Evolutionary conservation across 2,797 vertebrate species (phyloP).

Genomic region (Cyprinodon diabolis): DNA sequence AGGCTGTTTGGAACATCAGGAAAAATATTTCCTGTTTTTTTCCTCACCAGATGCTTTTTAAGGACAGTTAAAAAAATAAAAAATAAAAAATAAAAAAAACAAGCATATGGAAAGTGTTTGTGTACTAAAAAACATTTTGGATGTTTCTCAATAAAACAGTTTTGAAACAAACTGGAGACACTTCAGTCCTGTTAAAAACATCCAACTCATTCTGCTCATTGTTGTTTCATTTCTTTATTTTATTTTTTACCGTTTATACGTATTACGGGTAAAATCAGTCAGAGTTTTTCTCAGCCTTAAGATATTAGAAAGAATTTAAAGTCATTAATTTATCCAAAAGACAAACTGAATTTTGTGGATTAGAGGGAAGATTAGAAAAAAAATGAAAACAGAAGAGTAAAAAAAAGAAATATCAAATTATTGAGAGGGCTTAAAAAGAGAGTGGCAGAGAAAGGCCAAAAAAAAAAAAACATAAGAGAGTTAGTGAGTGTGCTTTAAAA

Average conservation of each 20-base stretch:
- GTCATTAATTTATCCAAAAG: neutral
- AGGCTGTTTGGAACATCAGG: neutral
- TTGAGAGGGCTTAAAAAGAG: neutral
- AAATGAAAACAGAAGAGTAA: neutral
- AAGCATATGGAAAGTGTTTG: neutral
- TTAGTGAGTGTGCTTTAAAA: conserved; percentile 11
- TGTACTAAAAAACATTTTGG: neutral
- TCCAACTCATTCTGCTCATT: neutral
- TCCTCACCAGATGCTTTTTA: neutral
- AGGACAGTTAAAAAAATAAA: neutral
- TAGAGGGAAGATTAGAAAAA: neutral
- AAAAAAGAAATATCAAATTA: neutral
- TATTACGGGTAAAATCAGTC: neutral
- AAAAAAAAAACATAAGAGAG: conserved; percentile 13
- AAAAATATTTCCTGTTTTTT: neutral
- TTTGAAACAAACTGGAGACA: neutral
- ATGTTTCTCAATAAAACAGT: neutral
- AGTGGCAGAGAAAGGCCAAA: neutral
- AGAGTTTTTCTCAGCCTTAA: neutral
- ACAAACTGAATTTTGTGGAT: neutral
- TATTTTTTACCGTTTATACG: neutral
- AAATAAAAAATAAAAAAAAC: no score
- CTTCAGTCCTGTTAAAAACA: neutral
- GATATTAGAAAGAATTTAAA: neutral
- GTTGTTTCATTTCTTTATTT: neutral